These are phyloP conservation scores for Cephalotes varians DNA, from an alignment of 2,888 invertebrate species.

Conservation along the genomic window DNA sequence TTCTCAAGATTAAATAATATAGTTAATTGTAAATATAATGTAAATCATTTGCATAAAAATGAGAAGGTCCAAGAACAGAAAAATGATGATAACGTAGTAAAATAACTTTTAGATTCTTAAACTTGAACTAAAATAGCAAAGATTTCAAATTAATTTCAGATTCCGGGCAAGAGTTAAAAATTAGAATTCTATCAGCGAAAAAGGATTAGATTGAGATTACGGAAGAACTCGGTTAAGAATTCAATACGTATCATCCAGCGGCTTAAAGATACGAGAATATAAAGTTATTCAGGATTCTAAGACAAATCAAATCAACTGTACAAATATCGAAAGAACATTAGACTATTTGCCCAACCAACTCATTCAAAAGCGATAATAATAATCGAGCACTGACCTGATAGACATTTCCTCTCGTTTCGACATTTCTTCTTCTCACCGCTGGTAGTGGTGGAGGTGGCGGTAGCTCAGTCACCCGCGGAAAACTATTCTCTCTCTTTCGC, in stretches of 20 bases:
- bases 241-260: neutral
- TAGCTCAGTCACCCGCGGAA: conserved; percentile 33
- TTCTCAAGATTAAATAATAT: neutral
- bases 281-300: neutral
- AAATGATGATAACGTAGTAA: neutral
- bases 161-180: neutral
- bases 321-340: neutral
- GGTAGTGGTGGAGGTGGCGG: neutral
- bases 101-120: neutral
- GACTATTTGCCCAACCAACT: neutral
- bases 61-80: neutral
- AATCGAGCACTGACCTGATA: conserved; percentile 36
- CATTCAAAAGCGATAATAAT: conserved; percentile 18
- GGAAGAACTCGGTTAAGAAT: neutral
- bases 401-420: conserved; percentile 43
- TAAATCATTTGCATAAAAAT: neutral
- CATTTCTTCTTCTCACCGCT: conserved; percentile 36
- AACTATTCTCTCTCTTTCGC: conserved; percentile 4
- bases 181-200: neutral
- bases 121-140: neutral
- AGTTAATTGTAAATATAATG: neutral
- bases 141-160: neutral
- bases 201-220: too few species aligned
- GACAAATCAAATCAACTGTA: neutral
- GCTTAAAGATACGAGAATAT: neutral